A percentile compares a stretch with the other conserved stretches of the same genome.
These are phyloP conservation scores for Lasioglossum morio DNA, from an alignment of 2,888 invertebrate genomes.

Conservation along the genomic window DNA sequence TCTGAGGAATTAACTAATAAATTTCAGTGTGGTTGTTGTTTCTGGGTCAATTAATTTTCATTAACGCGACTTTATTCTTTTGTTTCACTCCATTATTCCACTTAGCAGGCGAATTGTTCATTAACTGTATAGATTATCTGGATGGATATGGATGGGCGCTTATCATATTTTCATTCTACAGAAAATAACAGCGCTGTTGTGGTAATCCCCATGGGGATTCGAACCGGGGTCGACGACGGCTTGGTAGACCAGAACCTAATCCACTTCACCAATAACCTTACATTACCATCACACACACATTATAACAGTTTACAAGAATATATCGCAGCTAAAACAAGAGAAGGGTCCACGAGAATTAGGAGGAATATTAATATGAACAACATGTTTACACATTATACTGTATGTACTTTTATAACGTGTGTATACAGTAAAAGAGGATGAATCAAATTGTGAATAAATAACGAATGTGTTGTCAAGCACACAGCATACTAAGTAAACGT, in stretches of 20 bases:
- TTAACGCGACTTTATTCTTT: background rate
- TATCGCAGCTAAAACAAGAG: background rate
- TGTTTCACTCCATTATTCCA: background rate
- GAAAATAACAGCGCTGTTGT: background rate
- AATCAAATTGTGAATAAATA: background rate
- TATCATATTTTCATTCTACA: background rate
- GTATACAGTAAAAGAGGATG: background rate
- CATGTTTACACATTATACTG: background rate
- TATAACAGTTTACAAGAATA: background rate
- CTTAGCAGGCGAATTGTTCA: background rate
- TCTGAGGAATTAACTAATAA: background rate
- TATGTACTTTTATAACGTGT: background rate
- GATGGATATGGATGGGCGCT: background rate
- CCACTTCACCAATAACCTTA: background rate
- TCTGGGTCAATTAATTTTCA: too few relatives aligned
- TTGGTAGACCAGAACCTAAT: background rate
- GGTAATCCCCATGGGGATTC: background rate
- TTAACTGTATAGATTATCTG: background rate
- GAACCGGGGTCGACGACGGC: background rate
- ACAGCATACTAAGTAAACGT: background rate
- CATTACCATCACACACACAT: background rate
- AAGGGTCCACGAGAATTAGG: background rate
- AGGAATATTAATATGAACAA: background rate
- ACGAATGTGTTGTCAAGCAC: background rate
- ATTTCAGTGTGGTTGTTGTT: too few relatives aligned